phyloP scores from a whole-genome alignment of 2,797 vertebrate species.

The Sebastes itinus region DNA sequence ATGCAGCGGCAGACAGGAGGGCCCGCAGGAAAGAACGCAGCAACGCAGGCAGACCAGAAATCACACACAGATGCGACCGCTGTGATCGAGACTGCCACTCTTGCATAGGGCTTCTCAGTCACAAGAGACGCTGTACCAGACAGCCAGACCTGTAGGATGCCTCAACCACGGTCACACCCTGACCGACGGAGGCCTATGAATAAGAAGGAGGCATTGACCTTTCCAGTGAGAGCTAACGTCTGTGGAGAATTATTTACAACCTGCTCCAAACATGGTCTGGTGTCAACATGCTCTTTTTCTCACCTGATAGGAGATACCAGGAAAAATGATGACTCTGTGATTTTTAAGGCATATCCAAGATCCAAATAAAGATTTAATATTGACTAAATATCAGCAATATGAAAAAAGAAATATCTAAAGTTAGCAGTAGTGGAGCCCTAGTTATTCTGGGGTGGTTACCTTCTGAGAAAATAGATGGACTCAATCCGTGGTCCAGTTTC shows the following conservation, averaged over 20 bases:
- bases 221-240: background rate
- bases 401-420: background rate
- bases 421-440: background rate
- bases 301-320: background rate
- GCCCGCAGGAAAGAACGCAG: too few species aligned
- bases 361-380: background rate
- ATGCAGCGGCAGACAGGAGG: too few species aligned
- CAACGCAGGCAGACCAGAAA: too few species aligned
- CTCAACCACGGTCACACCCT: too few species aligned
- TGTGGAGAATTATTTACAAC: too few species aligned
- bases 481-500: conserved; percentile 81
- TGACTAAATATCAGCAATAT: background rate
- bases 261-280: too few species aligned
- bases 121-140: too few species aligned
- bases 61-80: too few species aligned
- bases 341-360: background rate
- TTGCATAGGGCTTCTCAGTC: too few species aligned
- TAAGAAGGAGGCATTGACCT: background rate
- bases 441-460: conserved; percentile 41
- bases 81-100: too few species aligned
- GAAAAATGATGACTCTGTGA: background rate
- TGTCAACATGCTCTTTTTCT: background rate
- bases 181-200: too few species aligned
- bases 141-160: too few species aligned
- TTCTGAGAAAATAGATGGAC: conserved; percentile 73